Evolutionary conservation across 2,113 vertebrate species (phyloP), one percentile per base, ranked within the genome.

Genomic region (Mixornis gularis): DNA sequence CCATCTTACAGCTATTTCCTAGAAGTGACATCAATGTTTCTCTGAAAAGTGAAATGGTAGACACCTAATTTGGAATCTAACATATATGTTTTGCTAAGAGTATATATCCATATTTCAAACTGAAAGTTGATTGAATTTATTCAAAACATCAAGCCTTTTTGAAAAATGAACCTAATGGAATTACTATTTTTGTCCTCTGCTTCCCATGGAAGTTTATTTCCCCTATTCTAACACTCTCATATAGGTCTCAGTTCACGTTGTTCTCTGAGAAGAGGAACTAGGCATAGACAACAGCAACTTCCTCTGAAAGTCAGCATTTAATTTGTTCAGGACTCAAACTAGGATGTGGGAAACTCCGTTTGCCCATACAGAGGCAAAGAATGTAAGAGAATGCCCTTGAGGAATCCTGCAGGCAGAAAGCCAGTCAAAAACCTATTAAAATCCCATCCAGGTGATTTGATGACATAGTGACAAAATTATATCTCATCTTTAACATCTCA

Each of bases 171-270:
- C 6, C 1, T 27, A 62, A 53, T 29, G 15, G 22, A 62, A 46
- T 56, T 68, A 26, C 17, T 68, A 4, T 29, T 55, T 85, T 77
- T 86, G 17, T 44, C 12, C 17, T 78, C 26, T 59, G 18, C 32
- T 92, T 82, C 30, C 18, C 10, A 16, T 34, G 32, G 26, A 73
- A 52, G 6, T 1, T 44, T 40, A 72, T 82, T 90, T 77, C 25
- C 16, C 5, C 69, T 41, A 24, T 82, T 55, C 19, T 38, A 73
- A 18, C 17, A 71, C 24, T 53, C 7, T 86, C 12, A 48, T 44
- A 40, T 3, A 58, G 25, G 8, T 65, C 9, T 66, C 0, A 1
- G 19, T 64, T 87, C 53, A 68, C 3, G 26, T 79, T 8, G 0
- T 64, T 60, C 41, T 77, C 66, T 53, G 34, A 85, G 41, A 92